Evolutionary conservation across 2,888 invertebrate genomes (phyloP).

Genomic region (Tenthredo mesomela): DNA sequence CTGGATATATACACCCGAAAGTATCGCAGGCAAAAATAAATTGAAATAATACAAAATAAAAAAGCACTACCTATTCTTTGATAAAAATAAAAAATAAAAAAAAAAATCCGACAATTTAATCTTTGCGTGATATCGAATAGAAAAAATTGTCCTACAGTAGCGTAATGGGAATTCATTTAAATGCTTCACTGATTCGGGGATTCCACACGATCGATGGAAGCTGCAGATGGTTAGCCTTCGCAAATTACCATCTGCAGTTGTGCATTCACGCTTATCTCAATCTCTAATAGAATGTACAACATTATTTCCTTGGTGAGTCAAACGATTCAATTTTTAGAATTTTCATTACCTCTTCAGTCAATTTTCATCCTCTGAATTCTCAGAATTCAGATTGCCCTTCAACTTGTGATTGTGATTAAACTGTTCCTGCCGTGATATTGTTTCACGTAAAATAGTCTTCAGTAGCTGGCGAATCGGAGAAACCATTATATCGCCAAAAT

Average conservation of each 20-base stretch:
- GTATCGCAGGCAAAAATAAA: background rate
- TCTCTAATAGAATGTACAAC: constrained; percentile 16
- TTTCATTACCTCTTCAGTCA: too few species aligned
- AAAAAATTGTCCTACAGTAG: background rate
- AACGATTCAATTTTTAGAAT: background rate
- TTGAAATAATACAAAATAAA: background rate
- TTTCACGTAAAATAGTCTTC: background rate
- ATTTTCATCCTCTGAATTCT: too few species aligned
- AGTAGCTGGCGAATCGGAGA: background rate
- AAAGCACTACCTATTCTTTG: background rate
- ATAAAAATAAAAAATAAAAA: background rate
- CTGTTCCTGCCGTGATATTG: background rate
- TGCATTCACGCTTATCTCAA: background rate
- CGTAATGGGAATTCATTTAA: constrained; percentile 14
- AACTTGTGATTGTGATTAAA: background rate
- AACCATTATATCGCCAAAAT: background rate
- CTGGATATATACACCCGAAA: background rate
- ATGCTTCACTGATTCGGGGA: background rate
- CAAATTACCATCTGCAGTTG: background rate
- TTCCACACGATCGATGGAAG: background rate
- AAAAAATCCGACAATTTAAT: background rate
- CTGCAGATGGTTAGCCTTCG: background rate
- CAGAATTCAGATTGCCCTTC: too few species aligned
- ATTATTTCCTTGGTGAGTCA: background rate
- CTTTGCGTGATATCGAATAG: background rate